Conservation (phyloP, 2,888 invertebrate genomes). For the Argyresthia goedartella region DNA sequence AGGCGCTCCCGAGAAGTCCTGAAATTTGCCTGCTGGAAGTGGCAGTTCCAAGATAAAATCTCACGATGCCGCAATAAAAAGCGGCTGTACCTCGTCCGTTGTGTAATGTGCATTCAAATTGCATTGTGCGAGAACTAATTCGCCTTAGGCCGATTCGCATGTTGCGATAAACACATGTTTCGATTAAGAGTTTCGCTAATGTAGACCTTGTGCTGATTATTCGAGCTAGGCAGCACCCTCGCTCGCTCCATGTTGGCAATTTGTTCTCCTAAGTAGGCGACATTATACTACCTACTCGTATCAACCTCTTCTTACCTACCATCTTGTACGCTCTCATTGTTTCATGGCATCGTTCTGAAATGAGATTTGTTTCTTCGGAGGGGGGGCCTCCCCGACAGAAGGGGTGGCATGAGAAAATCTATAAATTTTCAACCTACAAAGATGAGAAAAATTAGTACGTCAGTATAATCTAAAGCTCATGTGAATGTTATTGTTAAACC, state of each 20-base stretch:
- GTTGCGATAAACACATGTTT: slow-evolving; percentile 69
- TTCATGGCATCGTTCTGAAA: neutral
- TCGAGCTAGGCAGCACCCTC: neutral
- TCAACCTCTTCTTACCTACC: no score
- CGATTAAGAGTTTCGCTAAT: slow-evolving; percentile 58
- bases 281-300: neutral
- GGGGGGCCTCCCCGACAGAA: no score
- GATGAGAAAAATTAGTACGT: neutral
- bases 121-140: slow-evolving; percentile 72
- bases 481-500: slow-evolving; percentile 41
- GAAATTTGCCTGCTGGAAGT: slow-evolving; percentile 70
- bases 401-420: no score
- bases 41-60: slow-evolving; percentile 70
- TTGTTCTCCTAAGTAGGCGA: neutral
- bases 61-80: slow-evolving; percentile 71
- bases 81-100: slow-evolving; percentile 67
- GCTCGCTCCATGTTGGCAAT: neutral
- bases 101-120: slow-evolving; percentile 72
- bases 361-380: neutral
- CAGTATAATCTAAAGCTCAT: slow-evolving; percentile 27
- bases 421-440: no score
- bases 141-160: slow-evolving; percentile 68
- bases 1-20: slow-evolving; percentile 38
- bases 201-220: slow-evolving; percentile 25
- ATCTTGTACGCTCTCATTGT: neutral